phyloP scores from a whole-genome alignment of 2,113 vertebrate species.

The Alexandromys fortis region DNA sequence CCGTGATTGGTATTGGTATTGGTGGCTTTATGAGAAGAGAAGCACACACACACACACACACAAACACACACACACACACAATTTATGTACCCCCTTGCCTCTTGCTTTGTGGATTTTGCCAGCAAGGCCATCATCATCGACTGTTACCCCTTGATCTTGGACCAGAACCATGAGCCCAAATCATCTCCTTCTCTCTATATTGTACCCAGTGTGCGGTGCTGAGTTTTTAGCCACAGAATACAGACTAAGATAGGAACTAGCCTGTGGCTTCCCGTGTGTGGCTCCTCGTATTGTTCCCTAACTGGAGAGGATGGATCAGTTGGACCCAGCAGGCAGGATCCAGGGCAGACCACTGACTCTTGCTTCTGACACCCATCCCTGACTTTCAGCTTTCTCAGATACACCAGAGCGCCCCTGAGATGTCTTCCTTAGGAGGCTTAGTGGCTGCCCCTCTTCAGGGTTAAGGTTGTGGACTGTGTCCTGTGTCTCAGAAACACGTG shows the following conservation, averaged over 20 bases:
- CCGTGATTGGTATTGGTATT: rapidly evolving
- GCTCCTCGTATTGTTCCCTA: not conserved
- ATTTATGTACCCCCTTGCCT: not conserved
- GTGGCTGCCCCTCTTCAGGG: not conserved
- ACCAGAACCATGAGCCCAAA: not conserved
- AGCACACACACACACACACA: not conserved
- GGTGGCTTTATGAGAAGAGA: not conserved
- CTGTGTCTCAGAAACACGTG: not conserved
- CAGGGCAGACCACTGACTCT: not conserved
- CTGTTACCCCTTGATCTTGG: not conserved
- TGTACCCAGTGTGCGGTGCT: not conserved
- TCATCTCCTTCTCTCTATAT: not conserved
- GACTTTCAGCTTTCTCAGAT: not conserved
- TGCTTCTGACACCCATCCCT: not conserved
- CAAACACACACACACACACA: not conserved
- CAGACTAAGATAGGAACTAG: not conserved
- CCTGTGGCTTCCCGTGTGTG: not conserved
- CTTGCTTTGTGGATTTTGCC: not conserved
- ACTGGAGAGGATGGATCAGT: not conserved
- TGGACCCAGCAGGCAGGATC: not conserved
- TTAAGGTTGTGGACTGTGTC: not conserved
- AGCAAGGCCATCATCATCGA: not conserved
- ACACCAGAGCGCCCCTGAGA: not conserved
- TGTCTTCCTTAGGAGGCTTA: not conserved
- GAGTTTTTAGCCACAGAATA: not conserved